Conservation (phyloP, 2,888 invertebrate species). For the Coecobrya sp. region DNA sequence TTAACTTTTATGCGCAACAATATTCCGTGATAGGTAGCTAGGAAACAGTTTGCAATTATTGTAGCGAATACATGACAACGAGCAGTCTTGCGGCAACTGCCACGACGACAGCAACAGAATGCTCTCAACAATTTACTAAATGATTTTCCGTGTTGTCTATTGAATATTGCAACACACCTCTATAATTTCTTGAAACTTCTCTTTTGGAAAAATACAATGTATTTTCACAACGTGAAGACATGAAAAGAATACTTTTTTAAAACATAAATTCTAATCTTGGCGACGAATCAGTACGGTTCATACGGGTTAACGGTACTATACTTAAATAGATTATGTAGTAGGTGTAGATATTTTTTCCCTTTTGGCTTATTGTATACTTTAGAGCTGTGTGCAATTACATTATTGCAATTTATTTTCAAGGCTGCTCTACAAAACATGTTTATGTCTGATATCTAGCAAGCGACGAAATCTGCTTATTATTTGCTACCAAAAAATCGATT, state of each 20-base stretch:
- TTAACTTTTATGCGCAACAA: conserved; percentile 59
- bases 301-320: conserved; percentile 81
- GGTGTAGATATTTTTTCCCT: conserved; percentile 4
- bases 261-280: conserved; percentile 31
- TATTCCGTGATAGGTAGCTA: conserved; percentile 72
- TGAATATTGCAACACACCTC: background rate
- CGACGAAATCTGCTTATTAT: background rate
- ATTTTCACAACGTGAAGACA: conserved; percentile 27
- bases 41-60: conserved; percentile 21
- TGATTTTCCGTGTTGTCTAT: background rate
- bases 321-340: conserved; percentile 53
- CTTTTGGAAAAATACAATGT: conserved; percentile 23
- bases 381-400: background rate
- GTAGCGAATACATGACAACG: conserved; percentile 40
- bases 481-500: conserved; percentile 37
- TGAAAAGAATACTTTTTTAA: conserved; percentile 11
- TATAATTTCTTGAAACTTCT: conserved; percentile 23
- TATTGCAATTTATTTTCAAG: background rate
- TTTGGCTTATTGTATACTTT: background rate
- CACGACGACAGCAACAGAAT: conserved; percentile 23
- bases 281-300: conserved; percentile 72
- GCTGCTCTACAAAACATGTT: conserved; percentile 17
- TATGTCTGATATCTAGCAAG: background rate
- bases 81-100: background rate
- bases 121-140: conserved; percentile 1